A percentile compares a stretch with the other conserved stretches of the same genome.
These are phyloP conservation scores for Microctenopoma lineatum DNA, from an alignment of 2,797 vertebrate genomes.

Conservation along the genomic window DNA sequence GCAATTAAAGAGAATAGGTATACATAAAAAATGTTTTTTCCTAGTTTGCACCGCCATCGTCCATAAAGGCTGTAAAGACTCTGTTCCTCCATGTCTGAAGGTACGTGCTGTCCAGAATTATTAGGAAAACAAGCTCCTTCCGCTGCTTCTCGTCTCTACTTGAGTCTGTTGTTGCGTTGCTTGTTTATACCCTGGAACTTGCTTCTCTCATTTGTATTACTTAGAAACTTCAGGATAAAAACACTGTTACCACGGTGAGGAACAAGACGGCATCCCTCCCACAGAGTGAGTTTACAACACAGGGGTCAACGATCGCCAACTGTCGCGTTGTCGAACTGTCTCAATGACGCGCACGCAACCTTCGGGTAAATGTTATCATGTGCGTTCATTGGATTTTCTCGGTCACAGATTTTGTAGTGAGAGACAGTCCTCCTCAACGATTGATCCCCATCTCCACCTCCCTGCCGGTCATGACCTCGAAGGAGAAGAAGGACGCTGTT, in stretches of 20 bases:
- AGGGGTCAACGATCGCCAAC: not conserved
- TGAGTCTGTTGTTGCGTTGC: not conserved
- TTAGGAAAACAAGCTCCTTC: not conserved
- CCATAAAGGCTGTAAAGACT: constrained; percentile 93
- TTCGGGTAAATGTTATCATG: not conserved
- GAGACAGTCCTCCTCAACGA: constrained; percentile 79
- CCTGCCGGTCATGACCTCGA: constrained; percentile 77
- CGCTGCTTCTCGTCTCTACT: not conserved
- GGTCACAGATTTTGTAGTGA: constrained; percentile 86
- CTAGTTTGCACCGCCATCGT: constrained; percentile 89
- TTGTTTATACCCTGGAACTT: constrained; percentile 37
- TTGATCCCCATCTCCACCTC: constrained; percentile 79
- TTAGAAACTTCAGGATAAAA: constrained; percentile 92
- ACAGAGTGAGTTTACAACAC: constrained; percentile 81
- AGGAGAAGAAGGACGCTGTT: constrained; percentile 80
- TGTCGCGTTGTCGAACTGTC: not conserved
- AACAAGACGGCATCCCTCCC: constrained; percentile 82
- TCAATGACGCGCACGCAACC: not conserved
- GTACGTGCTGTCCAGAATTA: constrained; percentile 68
- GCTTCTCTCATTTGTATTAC: constrained; percentile 55
- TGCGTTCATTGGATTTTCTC: not conserved
- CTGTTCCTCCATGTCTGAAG: constrained; percentile 87
- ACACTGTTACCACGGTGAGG: constrained; percentile 74
- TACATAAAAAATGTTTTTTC: constrained; percentile 30
- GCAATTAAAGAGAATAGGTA: not conserved